These are phyloP conservation scores for Drosophila tanythrix DNA, from an alignment of 2,888 invertebrate species.

Conservation along the genomic window DNA sequence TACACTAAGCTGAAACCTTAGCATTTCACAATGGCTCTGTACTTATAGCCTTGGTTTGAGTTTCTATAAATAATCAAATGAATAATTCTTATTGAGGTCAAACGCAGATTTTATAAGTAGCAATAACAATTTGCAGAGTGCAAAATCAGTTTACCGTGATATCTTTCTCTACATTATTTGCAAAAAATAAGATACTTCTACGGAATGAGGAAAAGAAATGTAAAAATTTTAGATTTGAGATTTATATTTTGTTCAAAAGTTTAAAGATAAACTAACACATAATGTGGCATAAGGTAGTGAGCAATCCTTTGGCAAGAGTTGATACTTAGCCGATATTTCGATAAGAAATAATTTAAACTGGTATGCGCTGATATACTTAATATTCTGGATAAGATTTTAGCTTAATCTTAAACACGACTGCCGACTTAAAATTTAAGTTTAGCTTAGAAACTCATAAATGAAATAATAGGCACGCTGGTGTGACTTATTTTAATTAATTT, in stretches of 20 bases:
- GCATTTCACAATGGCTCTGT: no score
- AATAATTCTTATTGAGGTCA: not conserved
- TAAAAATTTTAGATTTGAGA: not conserved
- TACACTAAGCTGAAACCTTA: not conserved
- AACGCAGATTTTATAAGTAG: not conserved
- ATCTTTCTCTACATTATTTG: not conserved
- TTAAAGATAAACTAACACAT: not conserved
- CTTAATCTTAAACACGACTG: not conserved
- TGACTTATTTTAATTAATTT: slow-evolving; percentile 34
- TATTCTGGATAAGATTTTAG: not conserved
- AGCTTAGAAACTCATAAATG: slow-evolving; percentile 3
- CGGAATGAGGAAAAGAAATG: not conserved
- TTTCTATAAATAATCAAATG: not conserved
- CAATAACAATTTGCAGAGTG: not conserved
- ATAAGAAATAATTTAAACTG: not conserved
- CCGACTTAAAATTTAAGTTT: not conserved
- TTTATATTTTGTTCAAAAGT: not conserved
- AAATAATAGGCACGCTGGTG: slow-evolving; percentile 19
- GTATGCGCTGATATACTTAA: not conserved
- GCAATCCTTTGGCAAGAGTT: not conserved
- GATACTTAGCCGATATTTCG: not conserved
- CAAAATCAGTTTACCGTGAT: not conserved
- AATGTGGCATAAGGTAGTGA: no score
- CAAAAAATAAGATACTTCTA: not conserved
- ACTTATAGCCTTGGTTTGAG: not conserved